These are phyloP conservation scores for Leucosticte australis DNA, from an alignment of 2,113 vertebrate species.

Conservation along the genomic window DNA sequence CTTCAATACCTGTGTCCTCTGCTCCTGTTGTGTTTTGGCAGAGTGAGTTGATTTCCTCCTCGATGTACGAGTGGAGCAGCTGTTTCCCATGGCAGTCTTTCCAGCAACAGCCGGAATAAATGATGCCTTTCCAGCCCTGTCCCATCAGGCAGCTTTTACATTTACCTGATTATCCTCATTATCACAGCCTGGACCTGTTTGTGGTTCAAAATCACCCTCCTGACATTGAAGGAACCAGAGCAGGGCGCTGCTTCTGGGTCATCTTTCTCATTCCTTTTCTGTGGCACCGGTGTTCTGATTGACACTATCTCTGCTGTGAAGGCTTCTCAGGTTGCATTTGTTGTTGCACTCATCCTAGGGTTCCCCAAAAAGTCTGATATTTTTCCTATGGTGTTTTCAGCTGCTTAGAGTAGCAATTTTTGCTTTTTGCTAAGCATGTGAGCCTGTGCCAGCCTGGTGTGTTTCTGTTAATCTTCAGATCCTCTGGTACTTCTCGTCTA, in stretches of 20 bases:
- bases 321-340: neutral
- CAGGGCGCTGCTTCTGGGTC: neutral
- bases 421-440: neutral
- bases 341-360: neutral
- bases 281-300: neutral
- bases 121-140: neutral
- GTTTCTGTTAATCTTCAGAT: neutral
- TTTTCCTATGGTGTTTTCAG: neutral
- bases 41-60: neutral
- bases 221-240: neutral
- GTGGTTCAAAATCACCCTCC: neutral
- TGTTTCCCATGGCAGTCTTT: conserved; percentile 30
- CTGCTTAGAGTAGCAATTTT: neutral
- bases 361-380: neutral
- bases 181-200: neutral
- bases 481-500: neutral
- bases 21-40: neutral
- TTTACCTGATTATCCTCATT: conserved; percentile 40
- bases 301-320: neutral
- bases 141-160: conserved; percentile 5
- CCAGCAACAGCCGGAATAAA: conserved; percentile 2
- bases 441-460: neutral
- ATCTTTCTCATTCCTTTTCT: neutral
- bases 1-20: neutral
- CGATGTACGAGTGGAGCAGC: neutral